Conservation (phyloP, 1,140 invertebrate genomes). For the Drosophila aff. region DNA sequence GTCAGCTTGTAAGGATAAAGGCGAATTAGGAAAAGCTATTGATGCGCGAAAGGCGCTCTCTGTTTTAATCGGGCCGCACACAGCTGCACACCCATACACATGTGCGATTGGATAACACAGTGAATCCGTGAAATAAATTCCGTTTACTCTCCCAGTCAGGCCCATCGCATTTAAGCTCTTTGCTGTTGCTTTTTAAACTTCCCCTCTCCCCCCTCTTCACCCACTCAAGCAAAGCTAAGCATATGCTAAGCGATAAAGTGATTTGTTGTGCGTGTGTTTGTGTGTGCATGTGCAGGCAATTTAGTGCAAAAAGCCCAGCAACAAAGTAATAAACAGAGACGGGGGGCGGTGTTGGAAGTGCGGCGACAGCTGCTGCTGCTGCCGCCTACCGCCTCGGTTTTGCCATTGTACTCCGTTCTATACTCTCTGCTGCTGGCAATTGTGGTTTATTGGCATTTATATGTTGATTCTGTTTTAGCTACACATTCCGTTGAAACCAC, state of each 20-base stretch:
- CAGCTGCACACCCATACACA: slow-evolving; percentile 22
- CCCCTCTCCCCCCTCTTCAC: background rate
- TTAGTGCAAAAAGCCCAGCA: slow-evolving; percentile 35
- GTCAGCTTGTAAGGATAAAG: slow-evolving; percentile 47
- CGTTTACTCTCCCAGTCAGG: slow-evolving; percentile 3
- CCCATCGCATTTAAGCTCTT: slow-evolving; percentile 6
- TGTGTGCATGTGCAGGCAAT: slow-evolving; percentile 31
- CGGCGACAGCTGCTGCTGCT: slow-evolving; percentile 32
- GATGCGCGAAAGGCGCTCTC: background rate
- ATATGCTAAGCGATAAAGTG: slow-evolving; percentile 32
- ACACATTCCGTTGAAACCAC: slow-evolving; percentile 57
- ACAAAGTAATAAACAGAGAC: slow-evolving; percentile 43
- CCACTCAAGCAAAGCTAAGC: slow-evolving; percentile 15
- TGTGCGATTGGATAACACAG: slow-evolving; percentile 55
- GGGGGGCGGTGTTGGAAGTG: background rate
- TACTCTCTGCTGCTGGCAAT: slow-evolving; percentile 8
- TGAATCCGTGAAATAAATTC: slow-evolving; percentile 26
- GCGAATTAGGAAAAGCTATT: background rate
- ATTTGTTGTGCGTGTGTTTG: slow-evolving; percentile 23
- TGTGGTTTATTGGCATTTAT: slow-evolving; percentile 40
- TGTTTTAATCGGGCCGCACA: slow-evolving; percentile 7
- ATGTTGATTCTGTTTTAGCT: slow-evolving; percentile 59
- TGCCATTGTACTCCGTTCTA: slow-evolving; percentile 17
- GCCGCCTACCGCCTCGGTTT: slow-evolving; percentile 22
- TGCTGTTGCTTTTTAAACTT: slow-evolving; percentile 6